Base-by-base conservation (phyloP, 2,888 invertebrate genomes). In the Cephus pulcher region DNA sequence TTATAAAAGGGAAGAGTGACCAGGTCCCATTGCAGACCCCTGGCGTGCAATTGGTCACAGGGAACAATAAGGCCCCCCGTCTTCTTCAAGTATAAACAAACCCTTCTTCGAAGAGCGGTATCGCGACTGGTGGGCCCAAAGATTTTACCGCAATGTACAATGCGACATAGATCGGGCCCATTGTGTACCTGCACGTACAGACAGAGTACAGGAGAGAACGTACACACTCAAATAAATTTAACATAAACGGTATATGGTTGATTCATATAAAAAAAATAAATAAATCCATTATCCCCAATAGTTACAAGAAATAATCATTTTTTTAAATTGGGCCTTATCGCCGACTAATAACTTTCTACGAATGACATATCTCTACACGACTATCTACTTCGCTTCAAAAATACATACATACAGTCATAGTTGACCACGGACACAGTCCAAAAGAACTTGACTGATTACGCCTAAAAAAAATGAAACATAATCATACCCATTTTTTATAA, bases 31-130 rank as follows among this genome's bases (percentile, higher is more conserved):
- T 76, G 70, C 73, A 80, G 80, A 80, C 86, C 80, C 88, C 87
- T 80, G 82, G 81, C 73, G 88, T 73, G 85, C 89, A 88, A 89
- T 89, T 89, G 89, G 89, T 86, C 87, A 88, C 87, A 86, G 84
- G 75, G 85, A 86, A 87, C 86, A 88, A 89, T 86, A 81, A 83
- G 82, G 80, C 84, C 85, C 86, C 86, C 85, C 82, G 85, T 83
- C 83, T 82, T 78, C 80, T 76, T 78, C 76, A 80, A 86, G 83
- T 87, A 86, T 88, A 88, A 89, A 90, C 89, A 90, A 89, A 89
- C 88, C 87, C 87, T 87, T 88, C 84, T 85, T 80, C 83, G 81
- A 79, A 80, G 80, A 81, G 79, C 80, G 76, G 78, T 80, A 79
- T 77, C 76, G 78, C 77, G 78, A 77, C 82, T 83, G 82, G 80